Conservation (phyloP, 2,888 invertebrate genomes). For the Ecliptopera silaceata region DNA sequence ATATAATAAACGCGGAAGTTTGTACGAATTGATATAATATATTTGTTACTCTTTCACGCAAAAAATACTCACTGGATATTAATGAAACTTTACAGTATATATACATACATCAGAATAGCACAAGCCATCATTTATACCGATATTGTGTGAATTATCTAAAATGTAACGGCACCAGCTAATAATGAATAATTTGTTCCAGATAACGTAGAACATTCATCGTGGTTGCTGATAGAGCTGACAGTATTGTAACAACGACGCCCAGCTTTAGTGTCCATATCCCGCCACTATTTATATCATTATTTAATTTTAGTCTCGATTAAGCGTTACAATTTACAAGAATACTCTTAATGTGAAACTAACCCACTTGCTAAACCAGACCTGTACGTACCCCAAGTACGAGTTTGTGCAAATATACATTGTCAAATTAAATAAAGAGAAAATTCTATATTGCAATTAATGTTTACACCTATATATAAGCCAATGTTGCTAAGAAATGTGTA, state of each 20-base stretch:
- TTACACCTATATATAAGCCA: constrained; percentile 22
- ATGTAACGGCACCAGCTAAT: neutral
- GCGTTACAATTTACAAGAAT: constrained; percentile 53
- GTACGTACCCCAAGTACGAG: too few species aligned
- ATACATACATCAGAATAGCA: too few species aligned
- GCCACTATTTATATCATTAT: constrained; percentile 66
- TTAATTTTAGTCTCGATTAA: constrained; percentile 60
- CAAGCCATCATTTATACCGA: too few species aligned
- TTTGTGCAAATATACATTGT: too few species aligned
- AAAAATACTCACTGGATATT: too few species aligned
- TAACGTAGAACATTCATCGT: constrained; percentile 48
- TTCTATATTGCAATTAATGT: neutral
- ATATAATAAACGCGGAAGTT: too few species aligned
- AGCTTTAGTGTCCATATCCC: constrained; percentile 47
- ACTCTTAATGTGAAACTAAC: constrained; percentile 40
- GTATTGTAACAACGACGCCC: constrained; percentile 44
- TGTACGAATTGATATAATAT: too few species aligned
- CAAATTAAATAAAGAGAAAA: neutral
- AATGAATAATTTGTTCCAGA: constrained; percentile 39
- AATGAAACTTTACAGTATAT: too few species aligned
- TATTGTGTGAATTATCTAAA: too few species aligned
- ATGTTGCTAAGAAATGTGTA: constrained; percentile 40
- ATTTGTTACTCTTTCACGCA: too few species aligned
- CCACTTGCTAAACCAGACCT: too few species aligned
- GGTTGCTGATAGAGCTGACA: constrained; percentile 64